Evolutionary conservation across 2,888 invertebrate genomes (phyloP).

Genomic region (Monoplex corrugatus): DNA sequence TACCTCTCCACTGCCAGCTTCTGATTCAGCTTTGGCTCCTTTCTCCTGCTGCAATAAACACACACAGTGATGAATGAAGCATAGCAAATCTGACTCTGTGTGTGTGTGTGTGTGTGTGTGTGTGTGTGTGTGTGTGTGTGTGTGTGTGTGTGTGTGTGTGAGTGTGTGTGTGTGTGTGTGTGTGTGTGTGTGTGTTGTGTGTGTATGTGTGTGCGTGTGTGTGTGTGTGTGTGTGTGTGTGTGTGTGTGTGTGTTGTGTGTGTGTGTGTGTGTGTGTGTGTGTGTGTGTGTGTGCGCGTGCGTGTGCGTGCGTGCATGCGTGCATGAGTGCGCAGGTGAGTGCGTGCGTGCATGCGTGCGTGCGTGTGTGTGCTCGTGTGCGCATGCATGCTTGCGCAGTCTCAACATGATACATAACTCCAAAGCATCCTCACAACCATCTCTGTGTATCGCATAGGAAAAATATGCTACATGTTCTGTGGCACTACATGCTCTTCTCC

Average conservation of each 20-base stretch:
- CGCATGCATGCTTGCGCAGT: not conserved
- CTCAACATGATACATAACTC: no score
- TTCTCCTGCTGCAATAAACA: not conserved
- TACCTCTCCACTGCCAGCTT: conserved; percentile 33
- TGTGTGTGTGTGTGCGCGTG: not conserved
- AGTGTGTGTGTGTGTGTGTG: no score
- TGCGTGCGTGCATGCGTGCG: not conserved
- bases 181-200: no score
- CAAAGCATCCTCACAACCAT: no score
- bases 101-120: not conserved
- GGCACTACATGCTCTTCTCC: no score
- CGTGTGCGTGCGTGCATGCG: not conserved
- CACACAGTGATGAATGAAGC: no score
- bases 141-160: no score
- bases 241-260: no score
- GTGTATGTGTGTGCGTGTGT: no score
- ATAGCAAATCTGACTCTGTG: not conserved
- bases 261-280: not conserved
- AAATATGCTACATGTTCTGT: no score
- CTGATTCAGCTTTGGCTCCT: not conserved
- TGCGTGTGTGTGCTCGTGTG: not conserved
- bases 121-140: conserved; percentile 8
- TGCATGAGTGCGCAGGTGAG: not conserved
- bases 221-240: no score
- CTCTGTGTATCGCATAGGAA: no score